Conservation (phyloP, 2,113 vertebrate species). For the Diphyllodes magnificus region DNA sequence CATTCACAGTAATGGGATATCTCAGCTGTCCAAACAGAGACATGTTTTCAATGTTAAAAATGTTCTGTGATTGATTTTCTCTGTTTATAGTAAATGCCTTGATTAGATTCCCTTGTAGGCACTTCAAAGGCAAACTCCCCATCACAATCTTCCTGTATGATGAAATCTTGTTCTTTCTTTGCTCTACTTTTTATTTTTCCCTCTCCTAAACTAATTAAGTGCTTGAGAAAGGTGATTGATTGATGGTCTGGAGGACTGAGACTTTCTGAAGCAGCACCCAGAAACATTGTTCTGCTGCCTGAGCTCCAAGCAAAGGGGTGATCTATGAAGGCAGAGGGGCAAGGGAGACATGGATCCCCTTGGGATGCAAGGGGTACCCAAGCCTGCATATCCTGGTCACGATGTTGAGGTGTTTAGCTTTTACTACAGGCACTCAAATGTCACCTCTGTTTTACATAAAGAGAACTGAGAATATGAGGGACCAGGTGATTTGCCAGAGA, state of each 20-base stretch:
- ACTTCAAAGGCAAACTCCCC: slow-evolving; percentile 28
- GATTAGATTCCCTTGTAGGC: slow-evolving; percentile 53
- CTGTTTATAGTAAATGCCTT: slow-evolving; percentile 61
- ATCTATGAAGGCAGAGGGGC: neutral
- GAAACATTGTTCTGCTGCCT: neutral
- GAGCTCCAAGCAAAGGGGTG: neutral
- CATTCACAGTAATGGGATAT: slow-evolving; percentile 55
- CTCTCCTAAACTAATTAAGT: slow-evolving; percentile 14
- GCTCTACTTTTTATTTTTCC: slow-evolving; percentile 18
- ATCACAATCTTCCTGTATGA: neutral
- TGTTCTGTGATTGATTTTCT: slow-evolving; percentile 50
- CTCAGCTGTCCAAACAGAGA: slow-evolving; percentile 61
- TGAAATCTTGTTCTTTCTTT: slow-evolving; percentile 19
- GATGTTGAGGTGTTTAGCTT: neutral
- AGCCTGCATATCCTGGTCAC: neutral
- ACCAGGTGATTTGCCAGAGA: neutral
- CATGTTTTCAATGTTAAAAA: slow-evolving; percentile 65
- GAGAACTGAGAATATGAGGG: neutral
- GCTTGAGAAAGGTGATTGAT: slow-evolving; percentile 17
- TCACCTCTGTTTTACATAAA: neutral
- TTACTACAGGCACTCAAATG: neutral
- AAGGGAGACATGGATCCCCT: accelerated
- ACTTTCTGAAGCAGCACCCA: neutral
- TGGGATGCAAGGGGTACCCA: neutral
- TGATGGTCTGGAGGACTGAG: neutral